Percentiles rank a stretch among this genome's conserved stretches.
phyloP scores from a whole-genome alignment of 2,888 invertebrate genomes.

The Leptodirus hochenwartii region DNA sequence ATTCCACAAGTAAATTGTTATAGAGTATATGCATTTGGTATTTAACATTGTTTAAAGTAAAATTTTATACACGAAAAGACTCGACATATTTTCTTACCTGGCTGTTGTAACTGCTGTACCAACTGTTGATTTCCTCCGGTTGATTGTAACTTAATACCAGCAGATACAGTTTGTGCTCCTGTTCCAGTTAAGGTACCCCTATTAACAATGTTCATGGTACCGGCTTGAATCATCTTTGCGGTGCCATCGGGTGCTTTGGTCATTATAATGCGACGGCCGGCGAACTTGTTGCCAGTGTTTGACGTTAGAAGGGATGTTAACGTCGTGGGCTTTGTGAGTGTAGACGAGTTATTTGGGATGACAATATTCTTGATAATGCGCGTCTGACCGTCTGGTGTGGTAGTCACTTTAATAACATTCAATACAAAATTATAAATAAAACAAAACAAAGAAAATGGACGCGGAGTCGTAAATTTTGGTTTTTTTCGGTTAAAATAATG shows the following conservation, averaged over 20 bases:
- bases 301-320: conserved; percentile 46
- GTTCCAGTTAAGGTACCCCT: conserved; percentile 25
- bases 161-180: too few species aligned
- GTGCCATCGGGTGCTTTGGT: conserved; percentile 54
- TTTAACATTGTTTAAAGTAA: too few species aligned
- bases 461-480: too few species aligned
- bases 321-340: conserved; percentile 44
- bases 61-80: too few species aligned
- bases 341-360: conserved; percentile 34
- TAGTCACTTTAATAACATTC: conserved; percentile 22
- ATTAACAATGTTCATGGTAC: conserved; percentile 33
- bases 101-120: too few species aligned
- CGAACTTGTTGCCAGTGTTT: conserved; percentile 42
- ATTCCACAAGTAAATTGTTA: too few species aligned
- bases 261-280: conserved; percentile 54
- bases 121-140: too few species aligned
- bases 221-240: conserved; percentile 40
- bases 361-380: conserved; percentile 47
- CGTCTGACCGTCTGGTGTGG: conserved; percentile 39
- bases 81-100: too few species aligned
- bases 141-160: too few species aligned
- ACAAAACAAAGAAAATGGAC: conserved; percentile 7
- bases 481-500: too few species aligned
- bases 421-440: conserved; percentile 4
- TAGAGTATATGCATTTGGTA: too few species aligned